Percentiles rank a stretch among this genome's conserved stretches.
Conservation (phyloP, 2,888 invertebrate genomes). For the Leptinotarsa haldemani region DNA sequence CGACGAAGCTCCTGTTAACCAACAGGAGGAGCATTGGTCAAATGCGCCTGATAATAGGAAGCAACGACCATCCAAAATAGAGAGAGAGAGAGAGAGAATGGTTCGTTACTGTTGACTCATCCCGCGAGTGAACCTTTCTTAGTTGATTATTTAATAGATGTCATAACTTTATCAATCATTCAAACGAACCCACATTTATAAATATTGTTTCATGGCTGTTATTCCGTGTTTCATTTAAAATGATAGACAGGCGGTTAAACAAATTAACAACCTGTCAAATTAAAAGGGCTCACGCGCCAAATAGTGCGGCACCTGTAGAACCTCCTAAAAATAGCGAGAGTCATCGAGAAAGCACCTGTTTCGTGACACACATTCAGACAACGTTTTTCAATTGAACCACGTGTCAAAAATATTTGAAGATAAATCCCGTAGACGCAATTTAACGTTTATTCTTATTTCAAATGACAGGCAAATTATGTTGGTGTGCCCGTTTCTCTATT, state of each 20-base stretch:
- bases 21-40: no score
- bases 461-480: conserved; percentile 9
- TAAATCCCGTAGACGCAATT: neutral
- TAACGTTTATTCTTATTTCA: neutral
- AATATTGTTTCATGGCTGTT: neutral
- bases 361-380: conserved; percentile 9
- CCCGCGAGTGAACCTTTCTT: no score
- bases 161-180: no score
- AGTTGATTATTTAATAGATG: no score
- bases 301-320: conserved; percentile 8
- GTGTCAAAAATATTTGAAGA: conserved; percentile 21
- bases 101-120: no score
- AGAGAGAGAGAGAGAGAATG: no score
- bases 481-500: conserved; percentile 14
- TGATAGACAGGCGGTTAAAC: neutral
- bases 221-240: neutral
- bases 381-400: conserved; percentile 22
- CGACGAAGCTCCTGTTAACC: no score
- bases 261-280: conserved; percentile 5
- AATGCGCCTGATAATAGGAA: no score
- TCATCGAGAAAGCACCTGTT: conserved; percentile 20
- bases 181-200: no score
- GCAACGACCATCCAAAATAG: no score
- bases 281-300: neutral
- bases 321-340: conserved; percentile 19